Base-by-base conservation (phyloP, 35 echinoderm and acorn worm genomes). In the Heliocidaris erythrogramma region DNA sequence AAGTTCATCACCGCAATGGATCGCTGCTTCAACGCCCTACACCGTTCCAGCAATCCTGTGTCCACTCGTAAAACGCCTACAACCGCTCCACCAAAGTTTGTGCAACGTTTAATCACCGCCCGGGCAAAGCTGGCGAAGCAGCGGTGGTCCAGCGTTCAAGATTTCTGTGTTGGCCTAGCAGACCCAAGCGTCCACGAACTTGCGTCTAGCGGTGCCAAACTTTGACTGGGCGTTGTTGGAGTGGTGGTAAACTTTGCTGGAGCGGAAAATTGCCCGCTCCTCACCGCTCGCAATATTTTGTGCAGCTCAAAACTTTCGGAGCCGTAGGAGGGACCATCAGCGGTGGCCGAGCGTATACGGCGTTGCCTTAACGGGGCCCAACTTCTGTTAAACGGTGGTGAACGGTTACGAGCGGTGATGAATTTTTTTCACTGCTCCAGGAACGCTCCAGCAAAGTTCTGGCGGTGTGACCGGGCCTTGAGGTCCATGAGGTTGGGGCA, bases 141-240 rank as follows among this genome's bases (percentile, higher is more conserved):
- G 87, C 87, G 87, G 31, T 89, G 31, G 31, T 89, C 87, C 87
- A 89, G 87, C 87, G 87, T 89, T 89, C 47, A 89, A 89, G 87
- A 89, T 89, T 89, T 89, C 87, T 89, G 87, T 31, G 31, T 89
- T 89, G 31, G 87, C 87, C 87, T 89, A 89, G 87, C 87, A 31
- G 87, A 89, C 87, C 87, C 29, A 89, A 89, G 87, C 87, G 87
- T 89, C 87, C 87, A 89, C 87, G 31, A 89, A 89, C 87, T 89
- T 89, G 87, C 87, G 31, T 89, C 87, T 89, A 89, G 87, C 87
- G 87, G 87, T 89, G 87, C 87, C 87, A 89, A 89, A 89, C 87
- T 89, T 89, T 89, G 87, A 89, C 87, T 89, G 87, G 87, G 87
- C 87, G 87, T 89, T 42, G 87, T 89, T 89, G 87, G 31, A 89